phyloP scores from a whole-genome alignment of 2,113 vertebrate species.

The Sula dactylatra region DNA sequence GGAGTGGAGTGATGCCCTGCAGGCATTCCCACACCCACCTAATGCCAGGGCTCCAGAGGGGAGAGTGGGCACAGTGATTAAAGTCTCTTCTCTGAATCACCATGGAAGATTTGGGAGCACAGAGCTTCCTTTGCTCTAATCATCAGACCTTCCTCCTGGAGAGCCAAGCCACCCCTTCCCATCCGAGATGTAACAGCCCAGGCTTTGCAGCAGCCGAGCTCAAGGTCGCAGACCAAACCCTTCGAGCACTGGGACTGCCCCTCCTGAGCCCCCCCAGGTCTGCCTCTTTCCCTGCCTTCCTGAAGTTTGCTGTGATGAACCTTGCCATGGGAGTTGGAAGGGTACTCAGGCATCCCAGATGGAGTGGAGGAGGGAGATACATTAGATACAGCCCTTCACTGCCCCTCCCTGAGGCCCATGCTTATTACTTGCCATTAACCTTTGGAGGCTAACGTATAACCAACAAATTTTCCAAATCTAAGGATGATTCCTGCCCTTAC shows the following conservation, averaged over 20 bases:
- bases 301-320: background rate
- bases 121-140: background rate
- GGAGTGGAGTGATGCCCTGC: background rate
- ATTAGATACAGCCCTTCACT: background rate
- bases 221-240: fast-evolving
- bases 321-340: background rate
- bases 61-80: background rate
- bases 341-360: background rate
- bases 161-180: background rate
- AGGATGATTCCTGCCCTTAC: background rate
- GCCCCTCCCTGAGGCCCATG: background rate
- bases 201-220: fast-evolving
- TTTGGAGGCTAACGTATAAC: background rate
- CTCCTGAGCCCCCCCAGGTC: background rate
- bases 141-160: background rate
- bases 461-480: background rate
- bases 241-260: background rate
- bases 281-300: background rate
- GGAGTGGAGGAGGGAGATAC: background rate
- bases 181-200: background rate
- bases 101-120: background rate
- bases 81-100: background rate
- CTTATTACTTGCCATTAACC: background rate
- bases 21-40: fast-evolving
- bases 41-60: background rate